Evolutionary conservation across 1,140 invertebrate species (phyloP), one percentile per base, ranked within the genome.

Genomic region (Ridgeia piscesae): DNA sequence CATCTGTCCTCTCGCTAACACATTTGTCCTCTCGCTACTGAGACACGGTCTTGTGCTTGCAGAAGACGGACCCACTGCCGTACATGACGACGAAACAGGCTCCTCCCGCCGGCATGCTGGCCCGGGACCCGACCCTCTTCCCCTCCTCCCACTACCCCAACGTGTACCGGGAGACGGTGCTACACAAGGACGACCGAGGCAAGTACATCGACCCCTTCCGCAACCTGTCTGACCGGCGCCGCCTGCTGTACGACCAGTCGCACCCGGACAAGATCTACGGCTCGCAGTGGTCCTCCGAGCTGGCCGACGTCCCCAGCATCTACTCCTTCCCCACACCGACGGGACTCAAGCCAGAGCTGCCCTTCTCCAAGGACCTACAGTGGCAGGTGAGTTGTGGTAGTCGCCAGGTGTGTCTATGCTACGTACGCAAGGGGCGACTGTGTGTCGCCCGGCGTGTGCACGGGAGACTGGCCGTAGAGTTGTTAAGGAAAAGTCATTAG

Each of bases 241-340:
- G 93, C 90, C 92, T 93, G 34, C 92, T 93, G 91, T 92, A 93
- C 50, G 93, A 93, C 90, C 35, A 48, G n/a, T 92, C 88, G 21
- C 93, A 93, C 50, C 93, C 93, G 27, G 93, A 93, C 50, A 93
- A 93, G 92, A 93, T 93, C n/a, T 93, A 50, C 34, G 89, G 34
- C 88, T 93, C 93, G 14, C 93, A 93, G 90, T 92, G 89, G 91
- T 93, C 93, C 21, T 91, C 93, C 33, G 93, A 93, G 77, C 48
- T 93, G 89, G 91, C 88, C 2, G 93, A 93, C 89, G 31, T 34
- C 14, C 89, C 88, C 0, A 58, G 89, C 33, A 34, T n/a, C 34
- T 93, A 93, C 89, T 92, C 91, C 14, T 93, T 91, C 77, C 58
- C 91, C 4, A 34, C 92, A n/a, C 34, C 89, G 9, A 92, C 58